Conservation (phyloP, 2,113 vertebrate genomes). For the Equus quagga region DNA sequence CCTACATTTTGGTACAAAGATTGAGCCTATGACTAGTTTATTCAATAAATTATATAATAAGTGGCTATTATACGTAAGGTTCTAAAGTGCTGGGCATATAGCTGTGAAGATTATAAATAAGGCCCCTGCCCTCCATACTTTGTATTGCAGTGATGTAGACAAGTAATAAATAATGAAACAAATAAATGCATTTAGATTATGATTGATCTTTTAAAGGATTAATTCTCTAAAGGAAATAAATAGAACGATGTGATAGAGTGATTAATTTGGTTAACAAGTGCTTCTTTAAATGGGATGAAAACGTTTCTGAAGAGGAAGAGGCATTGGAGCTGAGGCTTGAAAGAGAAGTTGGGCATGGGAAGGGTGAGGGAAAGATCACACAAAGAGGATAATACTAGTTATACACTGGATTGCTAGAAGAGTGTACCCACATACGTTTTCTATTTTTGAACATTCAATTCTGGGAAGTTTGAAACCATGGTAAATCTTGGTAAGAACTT, state of each 20-base stretch:
- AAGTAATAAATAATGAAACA: neutral
- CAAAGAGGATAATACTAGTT: neutral
- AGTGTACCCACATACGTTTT: neutral
- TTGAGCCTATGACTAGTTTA: neutral
- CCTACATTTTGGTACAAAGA: neutral
- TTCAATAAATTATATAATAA: neutral
- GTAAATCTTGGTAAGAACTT: neutral
- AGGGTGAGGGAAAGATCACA: neutral
- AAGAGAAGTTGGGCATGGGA: neutral
- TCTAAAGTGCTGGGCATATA: neutral
- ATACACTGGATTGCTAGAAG: neutral
- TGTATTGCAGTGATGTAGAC: neutral
- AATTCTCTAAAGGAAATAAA: neutral
- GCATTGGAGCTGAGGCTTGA: neutral
- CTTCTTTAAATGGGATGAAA: neutral
- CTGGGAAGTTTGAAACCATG: neutral
- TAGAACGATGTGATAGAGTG: neutral
- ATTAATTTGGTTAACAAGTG: neutral
- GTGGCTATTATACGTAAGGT: neutral
- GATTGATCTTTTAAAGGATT: slow-evolving; percentile 31
- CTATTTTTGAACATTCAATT: neutral
- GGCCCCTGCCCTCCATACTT: neutral
- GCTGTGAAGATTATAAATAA: neutral
- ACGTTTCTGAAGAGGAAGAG: neutral
- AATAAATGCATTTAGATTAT: neutral